phyloP scores from a whole-genome alignment of 2,888 invertebrate species.

The Nebria salina region DNA sequence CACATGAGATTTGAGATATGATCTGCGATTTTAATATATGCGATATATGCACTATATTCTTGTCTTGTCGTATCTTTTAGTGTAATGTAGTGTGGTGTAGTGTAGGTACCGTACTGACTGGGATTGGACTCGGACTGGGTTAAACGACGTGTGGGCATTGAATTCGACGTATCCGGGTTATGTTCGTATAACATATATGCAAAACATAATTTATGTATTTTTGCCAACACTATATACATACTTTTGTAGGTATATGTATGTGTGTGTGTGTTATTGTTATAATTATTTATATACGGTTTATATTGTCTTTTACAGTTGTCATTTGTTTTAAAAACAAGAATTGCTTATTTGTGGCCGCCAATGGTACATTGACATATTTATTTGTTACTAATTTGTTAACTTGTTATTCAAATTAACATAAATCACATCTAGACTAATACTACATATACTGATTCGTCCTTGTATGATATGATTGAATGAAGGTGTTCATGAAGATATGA shows the following conservation, averaged over 20 bases:
- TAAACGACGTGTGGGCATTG: constrained; percentile 9
- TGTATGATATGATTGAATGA: no score
- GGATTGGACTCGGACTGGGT: constrained; percentile 2
- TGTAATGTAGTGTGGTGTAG: neutral
- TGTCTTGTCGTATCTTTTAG: neutral
- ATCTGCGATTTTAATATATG: no score
- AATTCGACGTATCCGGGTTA: constrained; percentile 34
- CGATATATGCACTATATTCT: neutral
- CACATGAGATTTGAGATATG: no score
- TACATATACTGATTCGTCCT: no score
- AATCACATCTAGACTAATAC: no score
- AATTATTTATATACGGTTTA: neutral
- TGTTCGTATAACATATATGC: constrained; percentile 17
- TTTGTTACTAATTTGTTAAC: no score
- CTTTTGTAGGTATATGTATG: neutral
- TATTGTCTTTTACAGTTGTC: neutral
- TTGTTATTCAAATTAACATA: no score
- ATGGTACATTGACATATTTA: no score
- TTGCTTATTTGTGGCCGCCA: no score
- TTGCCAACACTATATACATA: neutral
- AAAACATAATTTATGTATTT: constrained; percentile 32
- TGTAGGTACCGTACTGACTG: neutral
- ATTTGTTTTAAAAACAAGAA: neutral
- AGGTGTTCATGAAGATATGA: neutral
- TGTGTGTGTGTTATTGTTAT: constrained; percentile 14